Conservation (phyloP, 2,797 vertebrate species). For the Characodon lateralis region DNA sequence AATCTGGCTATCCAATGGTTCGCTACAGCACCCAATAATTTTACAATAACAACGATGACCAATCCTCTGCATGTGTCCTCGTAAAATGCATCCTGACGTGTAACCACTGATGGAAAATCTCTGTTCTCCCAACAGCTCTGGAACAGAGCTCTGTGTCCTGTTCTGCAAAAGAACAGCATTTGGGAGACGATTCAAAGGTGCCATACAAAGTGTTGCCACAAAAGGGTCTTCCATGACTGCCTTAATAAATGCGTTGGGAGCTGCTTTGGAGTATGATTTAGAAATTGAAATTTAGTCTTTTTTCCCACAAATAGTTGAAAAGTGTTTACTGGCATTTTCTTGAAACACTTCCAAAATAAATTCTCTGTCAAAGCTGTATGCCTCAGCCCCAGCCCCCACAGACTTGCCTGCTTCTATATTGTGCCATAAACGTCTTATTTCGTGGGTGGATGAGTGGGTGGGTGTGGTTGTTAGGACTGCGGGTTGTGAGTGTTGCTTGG, state of each 20-base stretch:
- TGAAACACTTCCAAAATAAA: slow-evolving; percentile 26
- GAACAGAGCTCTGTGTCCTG: slow-evolving; percentile 50
- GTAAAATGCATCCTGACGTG: slow-evolving; percentile 67
- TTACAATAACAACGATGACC: slow-evolving; percentile 61
- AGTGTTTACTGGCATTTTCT: slow-evolving; percentile 32
- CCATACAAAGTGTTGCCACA: background rate
- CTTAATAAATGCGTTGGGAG: background rate
- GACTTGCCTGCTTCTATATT: slow-evolving; percentile 61
- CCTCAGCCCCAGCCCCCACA: slow-evolving; percentile 11
- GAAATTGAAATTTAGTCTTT: background rate
- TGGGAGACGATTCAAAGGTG: slow-evolving; percentile 28
- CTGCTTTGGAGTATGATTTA: background rate
- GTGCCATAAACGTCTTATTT: slow-evolving; percentile 60
- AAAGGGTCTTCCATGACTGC: background rate
- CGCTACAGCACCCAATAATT: slow-evolving; percentile 49
- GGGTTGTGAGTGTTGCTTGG: slow-evolving; percentile 59
- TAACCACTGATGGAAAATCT: slow-evolving; percentile 71
- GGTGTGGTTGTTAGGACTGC: slow-evolving; percentile 51
- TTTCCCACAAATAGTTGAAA: background rate
- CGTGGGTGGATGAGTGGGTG: slow-evolving; percentile 50
- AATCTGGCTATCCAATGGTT: slow-evolving; percentile 66
- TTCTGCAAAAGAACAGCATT: slow-evolving; percentile 24
- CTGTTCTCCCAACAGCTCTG: slow-evolving; percentile 49
- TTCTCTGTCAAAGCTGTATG: background rate
- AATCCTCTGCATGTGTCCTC: slow-evolving; percentile 54